Evolutionary conservation across 2,888 invertebrate species (phyloP).

Genomic region (Ceramica pisi): DNA sequence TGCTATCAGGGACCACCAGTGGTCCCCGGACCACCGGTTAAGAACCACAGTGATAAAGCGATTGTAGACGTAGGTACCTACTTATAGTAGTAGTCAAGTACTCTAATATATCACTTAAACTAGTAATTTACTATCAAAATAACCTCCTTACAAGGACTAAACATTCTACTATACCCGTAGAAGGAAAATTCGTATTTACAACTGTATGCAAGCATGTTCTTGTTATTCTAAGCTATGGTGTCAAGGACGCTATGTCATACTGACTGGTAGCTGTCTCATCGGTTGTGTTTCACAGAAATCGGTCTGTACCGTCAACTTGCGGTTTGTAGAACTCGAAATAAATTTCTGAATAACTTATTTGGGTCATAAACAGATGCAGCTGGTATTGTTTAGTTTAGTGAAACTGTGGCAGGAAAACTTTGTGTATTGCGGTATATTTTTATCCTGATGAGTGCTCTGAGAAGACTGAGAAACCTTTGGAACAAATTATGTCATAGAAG

Average conservation of each 20-base stretch:
- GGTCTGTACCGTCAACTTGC: slow-evolving; percentile 27
- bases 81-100: no score
- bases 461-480: no score
- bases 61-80: no score
- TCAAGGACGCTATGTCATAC: slow-evolving; percentile 49
- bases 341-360: slow-evolving; percentile 44
- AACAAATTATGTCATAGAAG: no score
- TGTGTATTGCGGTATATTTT: no score
- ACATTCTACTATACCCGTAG: slow-evolving; percentile 13
- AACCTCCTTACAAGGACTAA: neutral
- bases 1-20: no score
- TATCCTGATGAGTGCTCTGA: no score
- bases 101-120: neutral
- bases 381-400: neutral
- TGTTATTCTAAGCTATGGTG: slow-evolving; percentile 37
- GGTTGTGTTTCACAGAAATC: slow-evolving; percentile 48
- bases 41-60: no score
- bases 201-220: slow-evolving; percentile 37
- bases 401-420: slow-evolving; percentile 24
- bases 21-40: no score
- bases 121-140: slow-evolving; percentile 18
- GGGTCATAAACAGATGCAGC: slow-evolving; percentile 34
- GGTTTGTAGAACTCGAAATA: slow-evolving; percentile 39
- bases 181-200: slow-evolving; percentile 56
- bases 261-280: slow-evolving; percentile 19